Evolutionary conservation across 2,888 invertebrate species (phyloP).

Genomic region (Drosophila falleni): DNA sequence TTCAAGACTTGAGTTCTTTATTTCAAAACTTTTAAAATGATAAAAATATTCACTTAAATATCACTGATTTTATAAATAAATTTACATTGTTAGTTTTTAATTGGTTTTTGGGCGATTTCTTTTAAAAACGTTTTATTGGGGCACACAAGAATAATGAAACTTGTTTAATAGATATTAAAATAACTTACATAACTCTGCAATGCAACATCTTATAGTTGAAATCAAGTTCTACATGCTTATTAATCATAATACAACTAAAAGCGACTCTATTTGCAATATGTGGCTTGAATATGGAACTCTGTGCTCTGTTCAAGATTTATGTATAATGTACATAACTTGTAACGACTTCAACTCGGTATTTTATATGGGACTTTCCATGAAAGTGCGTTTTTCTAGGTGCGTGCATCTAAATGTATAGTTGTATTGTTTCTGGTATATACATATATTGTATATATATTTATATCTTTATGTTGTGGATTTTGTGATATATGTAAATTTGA

Average conservation of each 20-base stretch:
- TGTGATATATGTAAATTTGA: slow-evolving; percentile 67
- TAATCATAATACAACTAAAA: slow-evolving; percentile 40
- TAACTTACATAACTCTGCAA: slow-evolving; percentile 40
- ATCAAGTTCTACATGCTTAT: slow-evolving; percentile 29
- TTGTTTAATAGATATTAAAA: slow-evolving; percentile 38
- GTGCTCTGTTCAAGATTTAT: slow-evolving; percentile 43
- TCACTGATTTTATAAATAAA: slow-evolving; percentile 70
- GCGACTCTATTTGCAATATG: slow-evolving; percentile 33
- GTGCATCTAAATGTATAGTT: slow-evolving; percentile 59
- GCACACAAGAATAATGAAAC: slow-evolving; percentile 42
- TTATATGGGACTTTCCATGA: slow-evolving; percentile 41
- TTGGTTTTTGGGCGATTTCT: slow-evolving; percentile 24
- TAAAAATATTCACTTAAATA: slow-evolving; percentile 73
- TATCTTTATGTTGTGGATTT: slow-evolving; percentile 19
- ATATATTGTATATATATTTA: slow-evolving; percentile 28
- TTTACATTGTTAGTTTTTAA: slow-evolving; percentile 44
- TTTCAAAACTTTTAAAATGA: slow-evolving; percentile 59
- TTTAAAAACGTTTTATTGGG: slow-evolving; percentile 24
- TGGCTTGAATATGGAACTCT: slow-evolving; percentile 53
- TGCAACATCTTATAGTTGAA: slow-evolving; percentile 31
- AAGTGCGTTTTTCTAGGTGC: slow-evolving; percentile 66
- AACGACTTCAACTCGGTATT: slow-evolving; percentile 30
- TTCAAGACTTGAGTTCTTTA: slow-evolving; percentile 53
- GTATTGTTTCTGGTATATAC: slow-evolving; percentile 29
- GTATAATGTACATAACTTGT: slow-evolving; percentile 23